These are phyloP conservation scores for Drosophila kurseongensis DNA, from an alignment of 1,140 invertebrate genomes.

Conservation along the genomic window DNA sequence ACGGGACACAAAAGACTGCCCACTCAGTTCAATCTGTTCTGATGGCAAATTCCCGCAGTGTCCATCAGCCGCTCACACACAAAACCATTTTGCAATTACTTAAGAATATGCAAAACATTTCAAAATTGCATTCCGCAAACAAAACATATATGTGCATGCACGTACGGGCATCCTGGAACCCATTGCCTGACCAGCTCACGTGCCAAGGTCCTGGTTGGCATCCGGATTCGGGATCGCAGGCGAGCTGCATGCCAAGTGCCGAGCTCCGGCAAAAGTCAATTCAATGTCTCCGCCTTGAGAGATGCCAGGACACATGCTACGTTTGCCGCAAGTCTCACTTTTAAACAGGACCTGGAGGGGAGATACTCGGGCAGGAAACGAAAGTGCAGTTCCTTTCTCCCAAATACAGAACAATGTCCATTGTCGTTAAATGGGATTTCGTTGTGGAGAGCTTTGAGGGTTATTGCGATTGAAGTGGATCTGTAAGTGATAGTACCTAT, in stretches of 20 bases:
- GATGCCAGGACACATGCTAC: constrained; percentile 40
- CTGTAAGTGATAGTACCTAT: constrained; percentile 36
- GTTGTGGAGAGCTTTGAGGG: constrained; percentile 33
- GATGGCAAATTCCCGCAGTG: constrained; percentile 22
- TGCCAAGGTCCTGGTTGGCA: constrained; percentile 40
- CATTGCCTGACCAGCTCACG: constrained; percentile 43
- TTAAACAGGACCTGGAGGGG: constrained; percentile 18
- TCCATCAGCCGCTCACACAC: constrained; percentile 27
- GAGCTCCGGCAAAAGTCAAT: constrained; percentile 48
- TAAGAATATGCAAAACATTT: constrained; percentile 73
- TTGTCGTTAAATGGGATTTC: constrained; percentile 39
- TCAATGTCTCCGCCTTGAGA: constrained; percentile 49
- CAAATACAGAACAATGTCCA: constrained; percentile 26
- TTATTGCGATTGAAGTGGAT: constrained; percentile 40
- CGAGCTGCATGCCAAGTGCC: constrained; percentile 37
- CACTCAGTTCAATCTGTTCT: constrained; percentile 41
- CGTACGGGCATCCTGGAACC: constrained; percentile 15
- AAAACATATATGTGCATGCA: constrained; percentile 31
- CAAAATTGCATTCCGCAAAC: constrained; percentile 68
- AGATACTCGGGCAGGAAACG: constrained; percentile 4
- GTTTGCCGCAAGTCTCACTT: constrained; percentile 30
- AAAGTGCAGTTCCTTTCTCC: constrained; percentile 25
- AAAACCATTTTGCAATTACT: constrained; percentile 64
- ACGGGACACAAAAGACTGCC: constrained; percentile 10
- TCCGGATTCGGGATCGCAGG: constrained; percentile 28